Base-by-base conservation (phyloP, 2,113 vertebrate species). In the Leuciscus idus region DNA sequence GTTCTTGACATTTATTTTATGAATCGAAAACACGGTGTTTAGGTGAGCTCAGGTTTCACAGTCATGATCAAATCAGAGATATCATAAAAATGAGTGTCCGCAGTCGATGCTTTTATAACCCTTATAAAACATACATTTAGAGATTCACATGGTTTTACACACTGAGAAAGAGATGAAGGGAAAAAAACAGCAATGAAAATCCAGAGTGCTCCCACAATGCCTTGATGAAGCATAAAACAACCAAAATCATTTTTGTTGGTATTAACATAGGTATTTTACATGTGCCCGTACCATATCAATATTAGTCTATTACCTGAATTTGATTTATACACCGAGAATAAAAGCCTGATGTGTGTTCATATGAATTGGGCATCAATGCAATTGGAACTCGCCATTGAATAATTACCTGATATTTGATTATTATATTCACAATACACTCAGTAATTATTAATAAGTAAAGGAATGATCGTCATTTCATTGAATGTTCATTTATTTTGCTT, bases 211-310 rank as follows among this genome's bases (percentile, higher is more conserved):
- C 92, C 94, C 95, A 96, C 96, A 95, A 95, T 95, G 95, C 95
- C 94, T 95, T 95, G 93, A 94, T 95, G 94, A 95, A 94, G 95
- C 96, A 97, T 96, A 95, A 97, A 96, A 96, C 96, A 95, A 96
- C 95, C 95, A 96, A 96, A 98, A 97, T 97, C 13, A 2, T 91
- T 96, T 90, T 93, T 95, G 95, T 96, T 43, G 30, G 93, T 97
- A 98, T 97, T 95, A 96, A 97, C 97, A 97, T 97, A 48, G 21
- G 39, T 74, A 97, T 97, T 95, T 97, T 98, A 97, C 97, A 98
- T 91, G 94, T 96, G 95, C 89, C 93, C 91, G 94, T 95, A 95
- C 93, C 96, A 88, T 88, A 90, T 92, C 85, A 83, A 83, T 84
- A 85, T 90, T 83, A 90, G 81, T 86, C 28, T 88, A 68, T 33